A percentile compares a stretch with the other conserved stretches of the same genome.
Conservation (phyloP, 2,888 invertebrate genomes). For the Pseudococcus longispinus region DNA sequence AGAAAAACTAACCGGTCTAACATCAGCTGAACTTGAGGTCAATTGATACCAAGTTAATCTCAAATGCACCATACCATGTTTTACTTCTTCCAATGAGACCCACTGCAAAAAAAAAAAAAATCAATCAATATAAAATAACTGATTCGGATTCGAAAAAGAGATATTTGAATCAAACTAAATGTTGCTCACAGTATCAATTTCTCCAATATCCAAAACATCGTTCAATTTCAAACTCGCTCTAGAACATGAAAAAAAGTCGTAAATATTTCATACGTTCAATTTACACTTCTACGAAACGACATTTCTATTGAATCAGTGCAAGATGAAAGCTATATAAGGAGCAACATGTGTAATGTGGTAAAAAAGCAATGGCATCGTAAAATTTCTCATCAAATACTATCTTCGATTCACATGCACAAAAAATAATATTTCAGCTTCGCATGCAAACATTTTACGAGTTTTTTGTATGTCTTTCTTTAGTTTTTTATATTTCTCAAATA, state of each 20-base stretch:
- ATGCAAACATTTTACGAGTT: not conserved
- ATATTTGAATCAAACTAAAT: not conserved
- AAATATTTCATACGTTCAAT: not conserved
- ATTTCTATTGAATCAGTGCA: too few relatives aligned
- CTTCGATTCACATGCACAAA: not conserved
- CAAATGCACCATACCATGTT: slow-evolving; percentile 91
- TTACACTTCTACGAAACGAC: not conserved
- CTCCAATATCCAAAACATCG: slow-evolving; percentile 74
- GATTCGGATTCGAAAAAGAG: not conserved
- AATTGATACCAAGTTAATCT: slow-evolving; percentile 84
- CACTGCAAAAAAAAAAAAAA: slow-evolving; percentile 70
- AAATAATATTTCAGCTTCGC: not conserved
- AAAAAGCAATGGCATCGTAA: not conserved
- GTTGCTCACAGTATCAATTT: slow-evolving; percentile 73
- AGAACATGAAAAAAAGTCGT: slow-evolving; percentile 60
- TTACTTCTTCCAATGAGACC: slow-evolving; percentile 93
- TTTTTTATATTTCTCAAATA: not conserved
- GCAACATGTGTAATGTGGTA: too few relatives aligned
- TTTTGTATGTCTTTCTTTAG: not conserved
- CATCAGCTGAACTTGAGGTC: slow-evolving; percentile 73
- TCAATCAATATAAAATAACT: not conserved
- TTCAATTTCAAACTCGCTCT: slow-evolving; percentile 78
- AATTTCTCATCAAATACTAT: not conserved
- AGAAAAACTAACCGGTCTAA: slow-evolving; percentile 73
- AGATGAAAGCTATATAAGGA: too few relatives aligned